These are phyloP conservation scores for Argyra leucocephala DNA, from an alignment of 2,888 invertebrate species.

Conservation along the genomic window DNA sequence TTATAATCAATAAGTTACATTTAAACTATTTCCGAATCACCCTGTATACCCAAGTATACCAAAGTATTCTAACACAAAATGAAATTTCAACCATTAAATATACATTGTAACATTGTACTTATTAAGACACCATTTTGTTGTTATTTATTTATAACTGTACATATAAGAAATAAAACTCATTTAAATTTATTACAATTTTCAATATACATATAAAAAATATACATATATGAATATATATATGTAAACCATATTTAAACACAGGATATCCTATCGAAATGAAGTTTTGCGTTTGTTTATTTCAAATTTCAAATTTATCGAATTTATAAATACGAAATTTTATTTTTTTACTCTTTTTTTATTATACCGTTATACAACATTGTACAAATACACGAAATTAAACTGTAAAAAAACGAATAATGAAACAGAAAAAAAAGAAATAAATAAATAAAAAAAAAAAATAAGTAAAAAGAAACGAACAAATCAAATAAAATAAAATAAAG, in stretches of 20 bases:
- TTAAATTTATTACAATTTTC: neutral
- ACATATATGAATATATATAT: neutral
- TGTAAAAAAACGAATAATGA: neutral
- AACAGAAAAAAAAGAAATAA: neutral
- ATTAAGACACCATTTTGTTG: neutral
- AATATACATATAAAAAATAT: neutral
- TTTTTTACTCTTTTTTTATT: neutral
- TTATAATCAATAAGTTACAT: too few species aligned
- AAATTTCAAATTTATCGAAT: neutral
- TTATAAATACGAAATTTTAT: neutral
- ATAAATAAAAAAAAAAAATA: neutral
- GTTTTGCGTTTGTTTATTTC: neutral
- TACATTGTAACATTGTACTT: neutral
- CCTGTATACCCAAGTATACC: too few species aligned
- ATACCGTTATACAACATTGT: neutral
- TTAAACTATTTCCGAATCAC: too few species aligned
- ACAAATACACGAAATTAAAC: neutral
- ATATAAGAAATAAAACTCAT: neutral
- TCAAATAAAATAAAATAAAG: constrained; percentile 1
- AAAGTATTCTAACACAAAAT: too few species aligned
- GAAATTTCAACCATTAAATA: too few species aligned
- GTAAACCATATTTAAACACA: neutral
- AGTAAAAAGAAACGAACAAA: neutral
- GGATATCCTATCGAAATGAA: neutral
- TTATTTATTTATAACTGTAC: neutral